A percentile compares a stretch with the other conserved stretches of the same genome.
These are phyloP conservation scores for Aleiodes testaceus DNA, from an alignment of 2,888 invertebrate genomes.

Conservation along the genomic window DNA sequence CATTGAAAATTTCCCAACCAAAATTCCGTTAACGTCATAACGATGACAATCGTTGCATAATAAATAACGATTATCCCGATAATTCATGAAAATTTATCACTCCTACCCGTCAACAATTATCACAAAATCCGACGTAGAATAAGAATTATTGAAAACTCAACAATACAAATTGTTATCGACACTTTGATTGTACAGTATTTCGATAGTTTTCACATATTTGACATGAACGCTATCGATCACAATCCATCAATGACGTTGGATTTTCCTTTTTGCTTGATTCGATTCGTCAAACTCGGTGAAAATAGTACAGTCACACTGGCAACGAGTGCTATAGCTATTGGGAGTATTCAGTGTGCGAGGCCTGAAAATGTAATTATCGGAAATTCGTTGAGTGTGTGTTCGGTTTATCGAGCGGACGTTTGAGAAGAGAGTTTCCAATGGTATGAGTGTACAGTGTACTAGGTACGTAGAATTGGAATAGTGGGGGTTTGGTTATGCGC, in stretches of 20 bases:
- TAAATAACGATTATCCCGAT: not conserved
- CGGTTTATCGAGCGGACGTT: slow-evolving; percentile 51
- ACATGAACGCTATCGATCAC: slow-evolving; percentile 1
- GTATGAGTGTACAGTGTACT: slow-evolving; percentile 9
- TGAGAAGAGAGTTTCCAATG: not conserved
- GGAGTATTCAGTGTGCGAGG: slow-evolving; percentile 14
- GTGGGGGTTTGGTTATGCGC: slow-evolving; percentile 1
- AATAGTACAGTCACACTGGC: not conserved
- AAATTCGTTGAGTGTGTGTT: slow-evolving; percentile 45
- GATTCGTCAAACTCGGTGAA: slow-evolving; percentile 21
- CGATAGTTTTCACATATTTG: slow-evolving; percentile 27
- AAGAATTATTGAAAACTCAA: slow-evolving; percentile 5
- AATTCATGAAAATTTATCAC: slow-evolving; percentile 11
- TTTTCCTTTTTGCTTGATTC: slow-evolving; percentile 6
- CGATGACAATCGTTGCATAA: not conserved
- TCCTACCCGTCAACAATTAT: not conserved
- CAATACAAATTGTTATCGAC: slow-evolving; percentile 19
- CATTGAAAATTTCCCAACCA: no score
- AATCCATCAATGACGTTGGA: slow-evolving; percentile 30
- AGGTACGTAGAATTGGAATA: slow-evolving; percentile 7
- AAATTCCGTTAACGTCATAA: no score
- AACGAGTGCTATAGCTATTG: not conserved
- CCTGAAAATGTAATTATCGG: slow-evolving; percentile 50
- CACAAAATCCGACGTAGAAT: not conserved
- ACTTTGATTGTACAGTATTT: not conserved